Base-by-base conservation (phyloP, 2,113 vertebrate species). In the Brevimyrus niger region DNA sequence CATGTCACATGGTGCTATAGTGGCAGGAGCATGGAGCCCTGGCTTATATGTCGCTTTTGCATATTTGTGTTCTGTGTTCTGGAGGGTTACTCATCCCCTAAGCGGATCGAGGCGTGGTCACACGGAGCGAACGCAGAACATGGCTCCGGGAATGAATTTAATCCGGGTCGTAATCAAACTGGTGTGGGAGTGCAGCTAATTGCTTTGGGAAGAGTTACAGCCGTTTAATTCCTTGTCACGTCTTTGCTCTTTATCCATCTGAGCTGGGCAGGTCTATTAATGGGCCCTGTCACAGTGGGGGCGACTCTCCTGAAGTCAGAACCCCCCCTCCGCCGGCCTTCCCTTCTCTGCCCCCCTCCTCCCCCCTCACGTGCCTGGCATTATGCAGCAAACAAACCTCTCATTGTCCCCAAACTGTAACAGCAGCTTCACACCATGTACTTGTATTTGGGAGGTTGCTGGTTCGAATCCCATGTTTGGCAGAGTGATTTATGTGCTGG, bases 121-220 rank as follows among this genome's bases (percentile, higher is more conserved):
- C 87, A 88, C n/a, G 65, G 27, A 35, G 61, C 83, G 50, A 87
- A 87, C 86, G 89, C 83, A 87, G 88, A 83, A 23, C 87, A 89
- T 38, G 55, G 31, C 89, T 88, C 88, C 55, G 85, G 86, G 90
- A 89, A 91, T 86, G 46, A 91, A 91, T 92, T 89, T 90, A 87
- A 92, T 90, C 88, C 83, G 88, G 88, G 80, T 89, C 89, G 91
- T 90, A 91, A 90, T 92, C 92, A 89, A 93, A 88, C 86, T 53
- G 87, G 90, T n/a, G 38, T 90, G 73, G 86, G 88, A 76, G 87
- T 80, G 80, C 55, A 90, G 87, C 85, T 90, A 92, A 92, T 91
- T 91, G 89, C 89, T 83, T 84, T 58, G 89, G 85, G 89, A 90
- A 83, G 86, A 35, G 80, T 90, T 88, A 65, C 89, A 89, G 88